Base-by-base conservation (phyloP, 2,888 invertebrate species). In the Ophonus ardosiacus region DNA sequence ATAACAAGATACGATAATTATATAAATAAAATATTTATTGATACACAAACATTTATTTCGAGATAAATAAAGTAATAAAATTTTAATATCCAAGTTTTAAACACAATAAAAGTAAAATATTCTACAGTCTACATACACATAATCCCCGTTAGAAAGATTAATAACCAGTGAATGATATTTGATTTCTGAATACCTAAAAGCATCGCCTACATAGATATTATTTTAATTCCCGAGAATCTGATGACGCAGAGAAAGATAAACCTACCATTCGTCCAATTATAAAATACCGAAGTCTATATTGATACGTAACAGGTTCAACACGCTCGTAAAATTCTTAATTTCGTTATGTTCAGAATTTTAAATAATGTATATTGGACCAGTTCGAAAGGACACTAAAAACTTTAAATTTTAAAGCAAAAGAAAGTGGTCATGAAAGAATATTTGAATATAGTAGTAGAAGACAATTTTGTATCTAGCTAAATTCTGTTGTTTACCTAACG, bases 231-330 rank as follows among this genome's bases (percentile, higher is more conserved):
- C 31, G 3, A 17, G 68, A 31, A 68, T 74, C 43, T 43, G 43
- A 43, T 74, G 71, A 74, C 71, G 43, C 18, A 43, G 21, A 18
- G 18, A 4, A 43, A 74, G 71, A 74, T 74, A 74, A 74, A 43
- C 71, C 40, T 43, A 74, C 18, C 43, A 43, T 51, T 24, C n/a
- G n/a, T 56, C 71, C 57, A 82, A 82, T 71, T 82, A 82, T 71
- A 82, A 82, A 82, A 82, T 82, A 17, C 82, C 71, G 21, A 43
- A 71, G 57, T 71, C 71, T 68, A 82, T 81, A 71, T 57, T 68
- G 51, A 51, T 68, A 56, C 51, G 57, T 24, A 71, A 82, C 68
- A 51, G 57, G 82, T 71, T 82, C 71, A 68, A 82, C 71, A 24
- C 31, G 71, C 51, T 82, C 82, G 31, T 82, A 81, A 81, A 81